These are phyloP conservation scores for Brenthis daphne DNA, from an alignment of 2,888 invertebrate species.

Conservation along the genomic window DNA sequence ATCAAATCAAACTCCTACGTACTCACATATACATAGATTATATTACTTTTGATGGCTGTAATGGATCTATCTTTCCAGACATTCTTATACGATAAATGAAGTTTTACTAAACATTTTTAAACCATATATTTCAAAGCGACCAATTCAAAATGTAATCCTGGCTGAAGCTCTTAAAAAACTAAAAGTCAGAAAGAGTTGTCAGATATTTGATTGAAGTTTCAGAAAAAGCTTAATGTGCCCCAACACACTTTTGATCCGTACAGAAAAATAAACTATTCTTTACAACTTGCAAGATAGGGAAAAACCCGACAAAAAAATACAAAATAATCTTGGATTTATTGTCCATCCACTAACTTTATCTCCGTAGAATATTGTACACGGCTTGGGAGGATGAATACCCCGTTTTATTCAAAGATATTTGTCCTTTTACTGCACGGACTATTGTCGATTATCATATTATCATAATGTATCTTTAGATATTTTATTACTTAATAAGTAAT, in stretches of 20 bases:
- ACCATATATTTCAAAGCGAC: background rate
- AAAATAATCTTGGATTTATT: slow-evolving; percentile 21
- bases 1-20: no score
- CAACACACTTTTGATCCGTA: slow-evolving; percentile 16
- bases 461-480: slow-evolving; percentile 3
- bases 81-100: background rate
- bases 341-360: slow-evolving; percentile 17
- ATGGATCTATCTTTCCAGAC: background rate
- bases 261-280: slow-evolving; percentile 19
- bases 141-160: slow-evolving; percentile 9
- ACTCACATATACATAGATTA: no score
- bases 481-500: slow-evolving; percentile 11
- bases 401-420: slow-evolving; percentile 17
- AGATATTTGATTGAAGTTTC: slow-evolving; percentile 20
- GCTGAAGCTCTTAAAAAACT: background rate
- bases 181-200: slow-evolving; percentile 10
- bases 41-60: no score
- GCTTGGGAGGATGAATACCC: slow-evolving; percentile 9
- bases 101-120: background rate
- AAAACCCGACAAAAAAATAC: slow-evolving; percentile 18
- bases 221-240: slow-evolving; percentile 13
- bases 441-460: slow-evolving; percentile 15
- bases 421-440: slow-evolving; percentile 10
- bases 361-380: slow-evolving; percentile 12
- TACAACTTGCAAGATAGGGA: slow-evolving; percentile 18